phyloP scores from a whole-genome alignment of 2,888 invertebrate species.

The Hyposoter didymator region DNA sequence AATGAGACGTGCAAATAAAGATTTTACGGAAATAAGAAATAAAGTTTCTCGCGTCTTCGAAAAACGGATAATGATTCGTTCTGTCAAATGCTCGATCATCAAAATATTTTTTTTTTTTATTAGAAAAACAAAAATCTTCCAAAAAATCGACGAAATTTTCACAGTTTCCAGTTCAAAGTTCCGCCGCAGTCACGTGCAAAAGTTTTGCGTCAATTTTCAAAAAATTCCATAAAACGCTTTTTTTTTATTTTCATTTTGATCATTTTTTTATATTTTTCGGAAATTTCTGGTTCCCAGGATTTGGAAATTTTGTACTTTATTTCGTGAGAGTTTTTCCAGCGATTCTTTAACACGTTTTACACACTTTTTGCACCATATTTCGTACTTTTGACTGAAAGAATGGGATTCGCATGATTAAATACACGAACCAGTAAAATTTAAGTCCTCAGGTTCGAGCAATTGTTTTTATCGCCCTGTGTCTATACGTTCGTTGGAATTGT shows the following conservation, averaged over 20 bases:
- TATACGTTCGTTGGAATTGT: neutral
- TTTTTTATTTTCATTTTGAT: too few relatives aligned
- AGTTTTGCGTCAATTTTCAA: too few relatives aligned
- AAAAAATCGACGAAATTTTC: constrained; percentile 12
- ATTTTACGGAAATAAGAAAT: constrained; percentile 47
- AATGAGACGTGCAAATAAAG: constrained; percentile 41
- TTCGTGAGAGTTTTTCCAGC: too few relatives aligned
- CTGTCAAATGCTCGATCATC: neutral
- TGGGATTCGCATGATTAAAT: constrained; percentile 12
- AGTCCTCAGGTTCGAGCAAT: neutral
- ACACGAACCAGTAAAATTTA: constrained; percentile 11
- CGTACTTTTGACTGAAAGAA: neutral
- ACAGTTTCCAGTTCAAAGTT: constrained; percentile 17
- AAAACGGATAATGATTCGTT: neutral
- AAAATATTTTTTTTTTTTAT: constrained; percentile 23
- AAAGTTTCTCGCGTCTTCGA: constrained; percentile 35
- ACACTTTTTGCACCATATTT: neutral
- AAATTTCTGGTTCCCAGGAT: too few relatives aligned
- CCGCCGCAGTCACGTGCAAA: too few relatives aligned
- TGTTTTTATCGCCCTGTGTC: neutral
- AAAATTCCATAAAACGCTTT: too few relatives aligned
- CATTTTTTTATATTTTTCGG: too few relatives aligned
- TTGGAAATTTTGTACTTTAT: too few relatives aligned
- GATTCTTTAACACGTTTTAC: neutral
- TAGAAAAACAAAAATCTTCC: constrained; percentile 27